phyloP scores from a whole-genome alignment of 2,888 invertebrate species.

The Auanema sp. region DNA sequence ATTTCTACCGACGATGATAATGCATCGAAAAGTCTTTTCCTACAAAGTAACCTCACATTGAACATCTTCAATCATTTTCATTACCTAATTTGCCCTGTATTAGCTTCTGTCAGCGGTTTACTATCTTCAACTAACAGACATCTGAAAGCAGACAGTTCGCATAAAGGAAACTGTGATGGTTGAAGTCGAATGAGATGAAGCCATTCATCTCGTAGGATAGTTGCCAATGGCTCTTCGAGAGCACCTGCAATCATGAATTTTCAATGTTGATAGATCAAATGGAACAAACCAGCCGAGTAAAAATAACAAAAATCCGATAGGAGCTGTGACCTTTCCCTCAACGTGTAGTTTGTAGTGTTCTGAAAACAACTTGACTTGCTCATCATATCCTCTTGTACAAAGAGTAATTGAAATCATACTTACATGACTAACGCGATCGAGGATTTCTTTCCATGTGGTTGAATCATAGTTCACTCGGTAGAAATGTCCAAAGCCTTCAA shows the following conservation, averaged over 20 bases:
- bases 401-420: background rate
- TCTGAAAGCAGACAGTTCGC: slow-evolving; percentile 32
- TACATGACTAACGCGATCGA: background rate
- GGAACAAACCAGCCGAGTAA: slow-evolving; percentile 29
- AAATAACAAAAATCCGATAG: slow-evolving; percentile 41
- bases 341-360: slow-evolving; percentile 38
- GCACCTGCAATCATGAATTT: slow-evolving; percentile 18
- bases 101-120: slow-evolving; percentile 12
- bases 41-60: slow-evolving; percentile 1
- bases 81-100: slow-evolving; percentile 6
- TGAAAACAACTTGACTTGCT: slow-evolving; percentile 4
- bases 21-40: slow-evolving; percentile 31
- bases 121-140: slow-evolving; percentile 15
- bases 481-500: slow-evolving; percentile 29
- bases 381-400: background rate
- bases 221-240: slow-evolving; percentile 33
- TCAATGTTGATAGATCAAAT: background rate
- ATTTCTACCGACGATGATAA: slow-evolving; percentile 34
- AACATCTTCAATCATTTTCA: background rate
- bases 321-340: slow-evolving; percentile 36
- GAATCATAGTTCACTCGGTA: slow-evolving; percentile 45
- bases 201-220: slow-evolving; percentile 35
- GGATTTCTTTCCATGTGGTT: slow-evolving; percentile 35
- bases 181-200: slow-evolving; percentile 31
- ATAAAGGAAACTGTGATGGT: slow-evolving; percentile 29